Base-by-base conservation (phyloP, 2,797 vertebrate species). In the Pseudomugil tenellus region DNA sequence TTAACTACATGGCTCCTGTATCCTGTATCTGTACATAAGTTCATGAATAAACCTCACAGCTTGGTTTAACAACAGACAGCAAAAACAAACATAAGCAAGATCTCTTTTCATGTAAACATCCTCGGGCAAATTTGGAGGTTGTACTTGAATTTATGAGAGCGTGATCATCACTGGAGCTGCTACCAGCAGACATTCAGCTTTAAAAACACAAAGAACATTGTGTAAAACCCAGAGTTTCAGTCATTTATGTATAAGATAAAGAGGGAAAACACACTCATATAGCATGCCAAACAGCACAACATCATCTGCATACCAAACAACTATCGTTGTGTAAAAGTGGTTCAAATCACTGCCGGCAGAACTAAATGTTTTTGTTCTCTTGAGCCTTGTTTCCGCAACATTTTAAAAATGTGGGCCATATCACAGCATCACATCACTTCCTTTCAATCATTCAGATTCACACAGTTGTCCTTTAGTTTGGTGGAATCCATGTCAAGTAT, bases 261-360 rank as follows among this genome's bases (percentile, higher is more conserved):
- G 41, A 72, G 57, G 43, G 61, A 63, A 84, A 79, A 70, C 76
- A 67, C 64, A 65, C 52, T 10, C 1, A 63, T 77, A 67, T 11
- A 21, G 63, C n/a, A 57, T 16, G 41, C 65, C 51, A 57, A 77
- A 72, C 60, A 70, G 25, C 21, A 58, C n/a, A 46, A 49, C 28
- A 59, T 67, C 32, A 68, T 62, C 57, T 81, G 63, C 63, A 75
- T 74, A 76, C 21, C 23, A 71, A 82, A 72, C 28, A 55, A 56
- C 31, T 28, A 46, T 62, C 14, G 57, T 37, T 60, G 46, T 54
- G 37, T 12, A 53, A 67, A 62, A 76, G 13, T 59, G 41, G 75
- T 70, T 67, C n/a, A 81, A 69, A 61, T 57, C 39, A 19, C 31
- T 6, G 12, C 48, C 76, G 62, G 31, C 28, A 31, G 39, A 7